Percentiles rank a stretch among this genome's conserved stretches.
Evolutionary conservation across 2,797 vertebrate species (phyloP).

Genomic region (Carcharodon carcharias): DNA sequence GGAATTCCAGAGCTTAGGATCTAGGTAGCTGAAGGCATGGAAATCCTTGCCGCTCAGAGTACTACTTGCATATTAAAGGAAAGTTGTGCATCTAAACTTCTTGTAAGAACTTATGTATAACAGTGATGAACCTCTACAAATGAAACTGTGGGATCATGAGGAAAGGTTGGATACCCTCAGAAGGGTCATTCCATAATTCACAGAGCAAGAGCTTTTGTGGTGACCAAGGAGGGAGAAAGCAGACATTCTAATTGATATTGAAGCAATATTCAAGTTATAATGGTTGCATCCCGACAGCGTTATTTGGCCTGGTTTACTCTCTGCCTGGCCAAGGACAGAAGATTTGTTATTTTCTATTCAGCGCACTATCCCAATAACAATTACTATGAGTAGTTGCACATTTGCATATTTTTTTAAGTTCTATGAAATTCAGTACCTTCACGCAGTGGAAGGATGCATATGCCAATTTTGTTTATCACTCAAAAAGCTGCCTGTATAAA

Average conservation of each 20-base stretch:
- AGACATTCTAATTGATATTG: not conserved
- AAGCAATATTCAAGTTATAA: not conserved
- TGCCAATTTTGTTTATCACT: slow-evolving; percentile 27
- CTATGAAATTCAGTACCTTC: not conserved
- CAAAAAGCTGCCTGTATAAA: not conserved
- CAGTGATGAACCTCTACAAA: not conserved
- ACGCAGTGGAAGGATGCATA: not conserved
- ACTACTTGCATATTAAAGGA: not conserved
- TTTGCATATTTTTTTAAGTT: slow-evolving; percentile 23
- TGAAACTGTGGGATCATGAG: not conserved
- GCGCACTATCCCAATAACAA: not conserved
- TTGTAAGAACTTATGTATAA: not conserved
- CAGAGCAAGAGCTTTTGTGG: not conserved
- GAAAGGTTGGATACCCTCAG: not conserved
- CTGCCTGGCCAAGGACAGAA: no score
- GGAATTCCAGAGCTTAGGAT: not conserved
- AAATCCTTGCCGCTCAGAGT: not conserved
- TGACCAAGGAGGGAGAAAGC: not conserved
- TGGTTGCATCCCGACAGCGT: not conserved
- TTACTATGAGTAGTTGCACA: not conserved
- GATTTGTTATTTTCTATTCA: slow-evolving; percentile 8
- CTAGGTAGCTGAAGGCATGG: not conserved
- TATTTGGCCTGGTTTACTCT: not conserved
- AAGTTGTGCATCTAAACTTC: not conserved
- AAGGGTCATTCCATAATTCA: not conserved